Base-by-base conservation (phyloP, 2,797 vertebrate species). In the Sebastes vulpes region DNA sequence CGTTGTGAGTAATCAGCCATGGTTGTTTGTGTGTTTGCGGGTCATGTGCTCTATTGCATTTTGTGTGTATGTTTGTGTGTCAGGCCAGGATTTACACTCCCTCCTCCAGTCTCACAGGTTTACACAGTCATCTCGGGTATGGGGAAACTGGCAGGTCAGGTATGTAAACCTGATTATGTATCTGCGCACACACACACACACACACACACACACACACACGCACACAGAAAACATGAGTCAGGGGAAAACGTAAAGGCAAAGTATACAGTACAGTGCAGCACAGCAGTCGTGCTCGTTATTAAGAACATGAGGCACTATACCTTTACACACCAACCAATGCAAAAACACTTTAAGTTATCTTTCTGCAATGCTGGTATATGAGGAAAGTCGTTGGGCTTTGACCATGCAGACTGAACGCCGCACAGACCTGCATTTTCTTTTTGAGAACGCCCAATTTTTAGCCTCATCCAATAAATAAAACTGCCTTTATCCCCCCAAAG, bases 151-250 rank as follows among this genome's bases (percentile, higher is more conserved):
- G 75, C 64, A 89, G 3, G 70, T 84, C 52, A 84, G 87, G 90
- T 92, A 90, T 91, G 82, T 82, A 81, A 89, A 93, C 83, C 84
- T 87, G 74, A 87, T 80, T 89, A 73, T 81, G 56, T 59, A 72
- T 72, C n/a, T 58, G 25, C 32, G 56, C 46, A 38, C 53, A 57
- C 23, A 23, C 23, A 23, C 23, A 23, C 23, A 23, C 21, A 23
- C 21, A 23, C 21, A n/a, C 64, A 58, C 25, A 26, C 25, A 26
- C 28, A 64, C 67, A 69, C 53, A 59, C 29, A 31, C 29, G 46
- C 35, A 35, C 38, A 64, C 46, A 66, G 20, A 50, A 58, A 7
- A 25, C 60, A 50, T 54, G 65, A 83, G 23, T 71, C 65, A 79
- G 56, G 35, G 9, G 9, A 56, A 78, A 77, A 70, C 26, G 16